These are phyloP conservation scores for Rhabdomys pumilio DNA, from an alignment of 2,797 vertebrate species.

Conservation along the genomic window DNA sequence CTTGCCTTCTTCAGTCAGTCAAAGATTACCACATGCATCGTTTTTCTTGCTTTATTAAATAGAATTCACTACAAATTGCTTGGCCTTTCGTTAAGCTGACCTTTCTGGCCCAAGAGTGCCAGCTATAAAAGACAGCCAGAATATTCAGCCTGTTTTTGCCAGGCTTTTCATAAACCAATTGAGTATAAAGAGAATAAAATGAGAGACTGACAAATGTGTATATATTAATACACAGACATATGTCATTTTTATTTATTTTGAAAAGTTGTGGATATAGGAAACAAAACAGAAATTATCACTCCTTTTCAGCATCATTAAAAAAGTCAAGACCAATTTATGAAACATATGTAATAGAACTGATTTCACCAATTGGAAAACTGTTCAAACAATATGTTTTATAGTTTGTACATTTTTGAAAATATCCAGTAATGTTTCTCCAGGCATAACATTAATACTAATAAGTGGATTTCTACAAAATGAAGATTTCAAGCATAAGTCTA, in stretches of 20 bases:
- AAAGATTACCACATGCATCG: constrained; percentile 9
- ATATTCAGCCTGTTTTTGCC: constrained; percentile 27
- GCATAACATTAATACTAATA: neutral
- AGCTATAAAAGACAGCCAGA: neutral
- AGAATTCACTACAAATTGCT: constrained; percentile 59
- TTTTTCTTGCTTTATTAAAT: constrained; percentile 60
- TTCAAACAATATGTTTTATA: constrained; percentile 24
- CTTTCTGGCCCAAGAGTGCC: constrained; percentile 14
- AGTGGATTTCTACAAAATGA: constrained; percentile 30
- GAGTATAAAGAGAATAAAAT: constrained; percentile 39
- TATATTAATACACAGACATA: neutral
- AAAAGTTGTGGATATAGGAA: constrained; percentile 13
- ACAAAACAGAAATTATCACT: constrained; percentile 6
- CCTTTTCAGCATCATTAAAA: constrained; percentile 1
- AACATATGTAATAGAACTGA: neutral
- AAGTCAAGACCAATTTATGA: constrained; percentile 20
- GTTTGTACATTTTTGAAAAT: constrained; percentile 37
- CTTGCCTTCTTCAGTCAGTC: constrained; percentile 47
- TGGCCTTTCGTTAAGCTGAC: constrained; percentile 49
- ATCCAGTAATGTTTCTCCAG: neutral
- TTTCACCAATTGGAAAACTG: constrained; percentile 16
- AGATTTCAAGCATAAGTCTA: neutral
- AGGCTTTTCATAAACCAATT: constrained; percentile 44
- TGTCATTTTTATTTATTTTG: neutral
- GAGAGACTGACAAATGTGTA: neutral